A percentile compares a stretch with the other conserved stretches of the same genome.
Conservation (phyloP, 2,113 vertebrate species). For the Calonectris borealis region DNA sequence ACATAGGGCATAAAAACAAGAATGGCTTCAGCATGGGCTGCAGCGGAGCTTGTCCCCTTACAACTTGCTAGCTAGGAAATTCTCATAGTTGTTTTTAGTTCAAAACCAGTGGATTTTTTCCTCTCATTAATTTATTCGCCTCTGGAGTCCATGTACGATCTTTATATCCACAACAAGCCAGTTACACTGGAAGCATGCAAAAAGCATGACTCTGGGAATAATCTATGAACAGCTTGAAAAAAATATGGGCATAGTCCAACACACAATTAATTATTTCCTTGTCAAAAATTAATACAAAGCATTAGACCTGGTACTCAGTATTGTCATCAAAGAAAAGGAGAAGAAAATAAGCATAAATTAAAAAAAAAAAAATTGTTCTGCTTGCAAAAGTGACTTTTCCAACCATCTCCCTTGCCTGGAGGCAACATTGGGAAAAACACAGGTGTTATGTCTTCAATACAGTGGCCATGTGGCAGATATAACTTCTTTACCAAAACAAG, state of each 20-base stretch:
- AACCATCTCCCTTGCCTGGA: background rate
- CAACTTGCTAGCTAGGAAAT: background rate
- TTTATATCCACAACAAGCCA: background rate
- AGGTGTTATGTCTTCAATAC: background rate
- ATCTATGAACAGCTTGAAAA: background rate
- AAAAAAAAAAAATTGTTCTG: background rate
- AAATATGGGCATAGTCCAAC: background rate
- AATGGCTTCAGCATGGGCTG: background rate
- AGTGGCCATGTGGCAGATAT: background rate
- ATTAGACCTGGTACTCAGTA: background rate
- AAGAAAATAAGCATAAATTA: background rate
- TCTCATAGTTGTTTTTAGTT: background rate
- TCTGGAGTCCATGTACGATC: background rate
- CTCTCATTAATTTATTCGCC: background rate
- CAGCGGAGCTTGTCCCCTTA: background rate
- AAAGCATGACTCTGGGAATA: background rate
- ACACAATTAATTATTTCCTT: background rate
- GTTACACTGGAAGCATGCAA: background rate
- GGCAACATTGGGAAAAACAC: background rate
- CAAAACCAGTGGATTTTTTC: background rate
- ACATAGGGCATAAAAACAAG: background rate
- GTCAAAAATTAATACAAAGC: background rate
- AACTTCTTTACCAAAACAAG: background rate
- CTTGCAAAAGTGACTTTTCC: background rate
- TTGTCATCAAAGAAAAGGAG: background rate